phyloP scores from a whole-genome alignment of 2,113 vertebrate genomes.

The Pyxicephalus adspersus region DNA sequence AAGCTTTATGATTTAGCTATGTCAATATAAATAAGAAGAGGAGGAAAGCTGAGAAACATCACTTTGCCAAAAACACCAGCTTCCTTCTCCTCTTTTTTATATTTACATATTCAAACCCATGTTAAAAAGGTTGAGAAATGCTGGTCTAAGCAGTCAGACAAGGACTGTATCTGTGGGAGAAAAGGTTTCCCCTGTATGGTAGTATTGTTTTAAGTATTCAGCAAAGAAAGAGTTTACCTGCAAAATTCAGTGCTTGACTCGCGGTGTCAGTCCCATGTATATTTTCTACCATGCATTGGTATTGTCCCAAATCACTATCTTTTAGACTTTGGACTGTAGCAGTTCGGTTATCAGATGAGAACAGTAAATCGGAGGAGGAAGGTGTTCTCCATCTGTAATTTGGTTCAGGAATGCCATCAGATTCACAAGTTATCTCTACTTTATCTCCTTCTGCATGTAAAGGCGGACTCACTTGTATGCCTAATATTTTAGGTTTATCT shows the following conservation, averaged over 20 bases:
- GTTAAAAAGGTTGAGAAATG: too few relatives aligned
- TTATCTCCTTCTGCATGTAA: neutral
- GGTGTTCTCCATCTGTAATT: constrained; percentile 14
- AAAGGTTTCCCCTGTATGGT: too few relatives aligned
- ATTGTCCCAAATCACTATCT: neutral
- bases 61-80: too few relatives aligned
- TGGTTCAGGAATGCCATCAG: neutral
- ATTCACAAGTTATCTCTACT: constrained; percentile 23
- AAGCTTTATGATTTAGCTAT: too few relatives aligned
- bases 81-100: too few relatives aligned
- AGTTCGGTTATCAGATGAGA: constrained; percentile 1
- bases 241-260: neutral
- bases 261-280: neutral
- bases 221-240: constrained; percentile 6
- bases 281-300: constrained; percentile 20
- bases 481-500: constrained; percentile 12
- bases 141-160: too few relatives aligned
- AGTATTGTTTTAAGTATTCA: too few relatives aligned
- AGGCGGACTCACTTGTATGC: neutral
- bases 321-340: neutral
- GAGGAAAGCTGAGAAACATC: too few relatives aligned
- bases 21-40: too few relatives aligned
- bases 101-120: too few relatives aligned
- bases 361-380: neutral
- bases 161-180: too few relatives aligned